Base-by-base conservation (phyloP, 2,888 invertebrate species). In the Diaperis boleti region DNA sequence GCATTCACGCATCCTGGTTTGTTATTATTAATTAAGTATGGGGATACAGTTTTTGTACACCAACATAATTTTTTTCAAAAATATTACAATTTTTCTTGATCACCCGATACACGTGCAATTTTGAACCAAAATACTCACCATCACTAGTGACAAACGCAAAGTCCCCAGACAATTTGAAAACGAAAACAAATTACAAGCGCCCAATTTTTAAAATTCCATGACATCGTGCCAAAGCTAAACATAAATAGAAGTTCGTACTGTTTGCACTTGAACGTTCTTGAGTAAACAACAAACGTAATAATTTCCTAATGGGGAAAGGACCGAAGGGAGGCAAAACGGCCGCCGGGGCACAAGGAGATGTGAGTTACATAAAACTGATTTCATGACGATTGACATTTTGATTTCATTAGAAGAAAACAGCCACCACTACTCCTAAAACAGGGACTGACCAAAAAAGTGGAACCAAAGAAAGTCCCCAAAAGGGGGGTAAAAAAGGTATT, bases 401-500 rank as follows among this genome's bases (percentile, higher is more conserved):
- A 11, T 42, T 37, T 5, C 29, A 35, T 54, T 31, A 29, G 26
- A 62, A 62, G 18, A 62, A 62, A 41, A 26, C 41, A 3, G 13
- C 49, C 6, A 26, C 39, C 14, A 37, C 18, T 4, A 20, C 49
- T 2, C 5, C 45, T 11, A 62, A 56, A 42, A n/a, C 37, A 3
- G 41, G 33, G n/a, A 31, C 13, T 3, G 56, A 56, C n/a, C 42
- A 18, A 15, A 55, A 56, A 26, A 31, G 55, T 10, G 20, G 45
- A 3, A 39, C 11, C 10, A 56, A 56, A 56, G 42, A 56, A 17
- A 39, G 39, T 3, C 15, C 42, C 4, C 49, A 29, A 26, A 62
- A 62, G 49, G 42, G 42, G 1, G 56, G 42, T 5, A 62, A 62
- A 29, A 59, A 59, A 59, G 63, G 63, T 62, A 59, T 33, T 44